phyloP scores from a whole-genome alignment of 2,797 vertebrate genomes.

The Heterohyrax brucei region DNA sequence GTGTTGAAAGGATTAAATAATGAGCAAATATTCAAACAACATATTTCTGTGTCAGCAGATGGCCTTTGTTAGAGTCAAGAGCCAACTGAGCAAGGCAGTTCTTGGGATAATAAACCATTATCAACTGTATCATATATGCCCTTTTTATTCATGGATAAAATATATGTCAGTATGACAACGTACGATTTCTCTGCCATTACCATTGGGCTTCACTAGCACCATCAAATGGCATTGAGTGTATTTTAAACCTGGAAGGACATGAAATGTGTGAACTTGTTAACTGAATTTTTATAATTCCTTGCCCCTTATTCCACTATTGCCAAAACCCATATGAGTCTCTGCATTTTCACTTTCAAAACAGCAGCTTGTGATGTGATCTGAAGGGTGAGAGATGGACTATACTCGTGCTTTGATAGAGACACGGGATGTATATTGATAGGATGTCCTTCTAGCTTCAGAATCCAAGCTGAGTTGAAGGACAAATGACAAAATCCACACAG shows the following conservation, averaged over 20 bases:
- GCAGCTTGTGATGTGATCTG: conserved; percentile 43
- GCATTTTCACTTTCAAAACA: conserved; percentile 56
- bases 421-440: conserved; percentile 37
- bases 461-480: conserved; percentile 54
- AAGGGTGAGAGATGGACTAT: conserved; percentile 37
- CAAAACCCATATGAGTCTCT: neutral
- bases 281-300: conserved; percentile 21
- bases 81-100: conserved; percentile 33
- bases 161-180: conserved; percentile 25
- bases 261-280: conserved; percentile 7
- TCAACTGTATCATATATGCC: conserved; percentile 19
- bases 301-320: neutral
- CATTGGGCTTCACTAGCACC: neutral
- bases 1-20: conserved; percentile 9
- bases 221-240: neutral
- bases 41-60: conserved; percentile 74
- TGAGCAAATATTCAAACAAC: conserved; percentile 41
- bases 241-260: conserved; percentile 25
- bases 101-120: conserved; percentile 64
- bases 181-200: conserved; percentile 38
- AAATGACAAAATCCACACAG: conserved; percentile 68
- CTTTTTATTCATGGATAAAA: conserved; percentile 60
- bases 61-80: conserved; percentile 71
- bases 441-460: conserved; percentile 55
- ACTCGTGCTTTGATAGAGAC: conserved; percentile 63